Conservation (phyloP, 2,797 vertebrate species). For the Urosaurus nigricauda region DNA sequence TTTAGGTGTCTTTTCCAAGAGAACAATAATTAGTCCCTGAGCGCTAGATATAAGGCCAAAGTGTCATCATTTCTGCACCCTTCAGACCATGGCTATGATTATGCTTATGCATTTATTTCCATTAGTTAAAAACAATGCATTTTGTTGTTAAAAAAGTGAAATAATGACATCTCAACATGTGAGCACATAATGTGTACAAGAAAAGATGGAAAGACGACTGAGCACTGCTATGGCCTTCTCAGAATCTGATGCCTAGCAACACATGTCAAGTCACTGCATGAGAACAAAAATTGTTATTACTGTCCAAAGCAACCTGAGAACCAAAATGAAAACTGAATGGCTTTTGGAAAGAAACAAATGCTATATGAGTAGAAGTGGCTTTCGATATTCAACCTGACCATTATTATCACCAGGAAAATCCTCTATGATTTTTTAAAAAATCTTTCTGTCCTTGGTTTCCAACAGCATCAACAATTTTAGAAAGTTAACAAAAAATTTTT, state of each 20-base stretch:
- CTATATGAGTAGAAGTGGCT: not conserved
- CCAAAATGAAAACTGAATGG: not conserved
- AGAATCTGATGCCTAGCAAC: conserved; percentile 65
- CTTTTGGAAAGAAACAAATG: conserved; percentile 35
- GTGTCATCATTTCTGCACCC: not conserved
- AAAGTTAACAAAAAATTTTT: not conserved
- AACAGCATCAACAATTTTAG: conserved; percentile 45
- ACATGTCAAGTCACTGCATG: conserved; percentile 40
- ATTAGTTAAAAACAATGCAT: not conserved
- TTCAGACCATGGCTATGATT: not conserved
- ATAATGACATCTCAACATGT: not conserved
- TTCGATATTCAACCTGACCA: fast-evolving
- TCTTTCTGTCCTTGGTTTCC: conserved; percentile 45
- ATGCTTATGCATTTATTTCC: not conserved
- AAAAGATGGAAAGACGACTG: not conserved
- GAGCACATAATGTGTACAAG: conserved; percentile 1
- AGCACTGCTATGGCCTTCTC: conserved; percentile 47
- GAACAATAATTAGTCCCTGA: not conserved
- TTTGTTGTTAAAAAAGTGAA: not conserved
- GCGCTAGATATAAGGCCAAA: not conserved
- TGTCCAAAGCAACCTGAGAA: conserved; percentile 41
- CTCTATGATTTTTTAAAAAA: conserved; percentile 4
- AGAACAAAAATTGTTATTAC: conserved; percentile 38
- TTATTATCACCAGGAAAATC: conserved; percentile 32
- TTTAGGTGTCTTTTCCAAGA: not conserved